Evolutionary conservation across 2,797 vertebrate genomes (phyloP), one percentile per base, ranked within the genome.

Genomic region (Alcedo atthis): DNA sequence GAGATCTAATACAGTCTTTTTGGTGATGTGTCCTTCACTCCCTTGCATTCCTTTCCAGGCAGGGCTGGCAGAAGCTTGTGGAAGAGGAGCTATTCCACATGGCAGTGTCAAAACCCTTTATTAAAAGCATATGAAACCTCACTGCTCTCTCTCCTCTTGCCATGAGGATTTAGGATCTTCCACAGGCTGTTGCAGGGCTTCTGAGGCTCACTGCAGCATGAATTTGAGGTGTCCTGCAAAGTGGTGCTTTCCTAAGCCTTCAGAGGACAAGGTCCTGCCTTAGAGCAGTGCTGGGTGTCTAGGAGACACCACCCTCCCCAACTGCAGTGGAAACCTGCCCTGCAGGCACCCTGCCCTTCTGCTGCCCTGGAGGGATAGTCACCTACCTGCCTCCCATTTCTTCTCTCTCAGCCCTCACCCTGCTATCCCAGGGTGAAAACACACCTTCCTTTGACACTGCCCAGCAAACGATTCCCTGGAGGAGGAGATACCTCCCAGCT

Each of bases 251-350:
- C 49, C 70, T n/a, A 28, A 90, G 26, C 24, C 33, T 82, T 48
- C 33, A 10, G 24, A 62, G 64, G 30, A 24, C 32, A 54, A 68
- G n/a, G 25, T 57, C 32, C 22, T 32, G 30, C n/a, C 30, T 43
- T 7, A 46, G 30, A 42, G 4, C 35, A 57, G 71, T 6, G 17
- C 45, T 40, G 40, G 24, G 61, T 69, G 55, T 48, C 21, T 13
- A 32, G 48, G 26, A 88, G 33, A n/a, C 17, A 33, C 70, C 25
- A 22, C 0, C 0, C 8, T 5, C 20, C n/a, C 32, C 0, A 37
- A 61, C 37, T 73, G 24, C 2, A 40, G 26, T 18, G 67, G 40
- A 74, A 80, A 48, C 25, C 15, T 42, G 15, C 55, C 53, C 37
- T 22, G 46, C 4, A 1, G 9, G 61, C 28, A 9, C 28, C 37